phyloP scores from a whole-genome alignment of 1,140 invertebrate species.

The Aphelenchoides fujianensis region DNA sequence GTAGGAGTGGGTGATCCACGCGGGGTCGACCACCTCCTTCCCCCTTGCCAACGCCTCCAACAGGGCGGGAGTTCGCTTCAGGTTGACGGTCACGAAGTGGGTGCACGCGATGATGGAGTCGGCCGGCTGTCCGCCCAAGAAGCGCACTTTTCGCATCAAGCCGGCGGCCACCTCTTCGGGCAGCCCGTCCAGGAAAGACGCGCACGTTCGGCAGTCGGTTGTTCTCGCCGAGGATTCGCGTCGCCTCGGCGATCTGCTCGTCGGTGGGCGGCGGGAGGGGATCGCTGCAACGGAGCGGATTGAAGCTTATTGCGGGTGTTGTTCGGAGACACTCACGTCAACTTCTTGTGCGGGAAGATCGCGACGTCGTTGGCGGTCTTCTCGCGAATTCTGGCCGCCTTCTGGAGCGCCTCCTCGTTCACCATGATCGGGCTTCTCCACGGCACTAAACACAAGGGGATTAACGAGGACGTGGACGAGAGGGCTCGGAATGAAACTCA shows the following conservation, averaged over 20 bases:
- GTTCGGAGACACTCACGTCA: conserved; percentile 28
- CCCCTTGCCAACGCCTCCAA: conserved; percentile 37
- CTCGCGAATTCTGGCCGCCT: conserved; percentile 17
- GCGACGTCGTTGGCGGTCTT: conserved; percentile 20
- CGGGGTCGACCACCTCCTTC: conserved; percentile 30
- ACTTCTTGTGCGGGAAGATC: conserved; percentile 33
- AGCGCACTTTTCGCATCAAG: conserved; percentile 33
- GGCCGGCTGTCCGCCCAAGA: conserved; percentile 28
- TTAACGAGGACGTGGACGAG: conserved; percentile 5
- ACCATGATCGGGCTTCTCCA: conserved; percentile 31
- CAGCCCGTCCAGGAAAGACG: conserved; percentile 32
- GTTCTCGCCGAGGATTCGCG: not conserved
- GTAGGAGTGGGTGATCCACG: conserved; percentile 36
- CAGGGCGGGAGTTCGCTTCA: conserved; percentile 31
- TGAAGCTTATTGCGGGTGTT: conserved; percentile 15
- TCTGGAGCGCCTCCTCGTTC: conserved; percentile 28
- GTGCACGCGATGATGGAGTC: conserved; percentile 29
- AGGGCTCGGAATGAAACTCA: conserved; percentile 20
- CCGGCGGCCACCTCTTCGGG: conserved; percentile 20
- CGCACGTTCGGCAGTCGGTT: conserved; percentile 8
- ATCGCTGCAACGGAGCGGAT: conserved; percentile 14
- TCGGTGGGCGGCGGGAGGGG: conserved; percentile 26
- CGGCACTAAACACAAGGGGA: conserved; percentile 22
- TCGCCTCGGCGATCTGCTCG: conserved; percentile 29
- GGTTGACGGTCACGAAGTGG: conserved; percentile 32